Evolutionary conservation across 2,797 vertebrate genomes (phyloP), one percentile per base, ranked within the genome.

Genomic region (Garrulus glandarius): DNA sequence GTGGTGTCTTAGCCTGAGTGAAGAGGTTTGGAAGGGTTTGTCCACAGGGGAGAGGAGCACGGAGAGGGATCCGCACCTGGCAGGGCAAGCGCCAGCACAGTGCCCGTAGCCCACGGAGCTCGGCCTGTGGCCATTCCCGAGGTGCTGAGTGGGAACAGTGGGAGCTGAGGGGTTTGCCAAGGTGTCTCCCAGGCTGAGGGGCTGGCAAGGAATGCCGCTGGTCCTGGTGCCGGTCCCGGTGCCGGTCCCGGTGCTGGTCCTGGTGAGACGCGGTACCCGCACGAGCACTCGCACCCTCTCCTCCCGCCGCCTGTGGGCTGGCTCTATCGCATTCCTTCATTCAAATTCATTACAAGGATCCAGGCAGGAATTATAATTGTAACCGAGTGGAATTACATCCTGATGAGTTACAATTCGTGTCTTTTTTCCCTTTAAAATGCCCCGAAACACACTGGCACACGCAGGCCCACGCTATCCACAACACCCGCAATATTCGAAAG

Each of bases 331-430:
- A 32, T 68, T 34, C 72, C 74, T 67, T 95, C 76, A 21, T 39
- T 88, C 84, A 65, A 57, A 87, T 87, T 86, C 93, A 94, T 96
- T 92, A 90, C 84, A 44, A 92, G 94, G 57, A 93, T 67, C 70
- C 82, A 71, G 82, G 76, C 93, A 93, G 78, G 78, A 93, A 84
- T 96, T 91, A 65, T 65, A 79, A 67, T 94, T 74, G 92, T 87
- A 94, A 87, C 61, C 3, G 20, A 79, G 88, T 32, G 60, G 84
- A 92, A 94, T 95, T 91, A 85, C 92, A 65, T 92, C 70, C 88
- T 53, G 79, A 86, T 75, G 93, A 95, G 82, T 71, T 91, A 78
- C 87, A 83, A 84, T 92, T 84, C 87, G 83, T 91, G 59, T 61
- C 79, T 60, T 34, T 78, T 32, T 64, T 55, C 13, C 44, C 60